phyloP scores from a whole-genome alignment of 1,140 invertebrate genomes.

The Diploscapter pachys region DNA sequence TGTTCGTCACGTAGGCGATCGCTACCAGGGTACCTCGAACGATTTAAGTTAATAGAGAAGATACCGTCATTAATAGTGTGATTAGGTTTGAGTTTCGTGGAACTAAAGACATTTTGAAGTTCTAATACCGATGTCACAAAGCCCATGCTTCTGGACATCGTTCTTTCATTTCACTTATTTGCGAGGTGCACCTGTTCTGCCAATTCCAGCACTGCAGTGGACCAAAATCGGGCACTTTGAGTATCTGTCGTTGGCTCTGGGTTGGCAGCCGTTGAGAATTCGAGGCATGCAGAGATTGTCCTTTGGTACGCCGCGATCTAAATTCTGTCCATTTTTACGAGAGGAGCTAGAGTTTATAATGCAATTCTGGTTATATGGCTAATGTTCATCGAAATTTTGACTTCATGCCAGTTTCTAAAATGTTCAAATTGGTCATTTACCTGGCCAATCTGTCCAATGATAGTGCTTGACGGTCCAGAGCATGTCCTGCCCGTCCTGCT shows the following conservation, averaged over 20 bases:
- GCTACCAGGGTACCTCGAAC: neutral
- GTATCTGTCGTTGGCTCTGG: neutral
- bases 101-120: too few species aligned
- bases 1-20: slow-evolving; percentile 3
- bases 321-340: neutral
- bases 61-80: too few species aligned
- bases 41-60: too few species aligned
- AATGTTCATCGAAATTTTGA: neutral
- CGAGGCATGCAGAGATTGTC: too few species aligned
- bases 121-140: too few species aligned
- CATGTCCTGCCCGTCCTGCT: neutral
- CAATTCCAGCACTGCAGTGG: neutral
- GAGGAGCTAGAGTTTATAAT: neutral
- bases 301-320: neutral
- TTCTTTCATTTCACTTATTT: too few species aligned
- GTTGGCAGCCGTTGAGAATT: too few species aligned
- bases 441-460: slow-evolving; percentile 41
- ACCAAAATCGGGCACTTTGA: neutral
- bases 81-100: too few species aligned
- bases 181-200: neutral
- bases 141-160: too few species aligned
- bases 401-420: slow-evolving; percentile 14
- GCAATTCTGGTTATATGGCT: neutral
- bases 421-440: slow-evolving; percentile 27
- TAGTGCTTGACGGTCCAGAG: slow-evolving; percentile 6